These are phyloP conservation scores for Coregonus clupeaformis DNA, from an alignment of 2,113 vertebrate genomes.

Conservation along the genomic window DNA sequence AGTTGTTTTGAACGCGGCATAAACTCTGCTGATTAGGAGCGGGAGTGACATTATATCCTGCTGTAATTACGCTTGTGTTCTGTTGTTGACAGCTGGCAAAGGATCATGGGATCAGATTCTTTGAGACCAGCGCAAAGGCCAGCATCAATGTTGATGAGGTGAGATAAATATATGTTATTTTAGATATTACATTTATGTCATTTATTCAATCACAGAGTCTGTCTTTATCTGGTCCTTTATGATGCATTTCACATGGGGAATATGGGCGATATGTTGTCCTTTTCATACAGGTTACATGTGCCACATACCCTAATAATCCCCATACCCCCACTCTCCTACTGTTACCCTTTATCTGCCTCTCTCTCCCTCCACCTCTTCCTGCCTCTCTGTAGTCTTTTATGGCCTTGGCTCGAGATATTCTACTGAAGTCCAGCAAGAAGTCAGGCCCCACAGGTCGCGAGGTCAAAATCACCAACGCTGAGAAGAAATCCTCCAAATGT, in stretches of 20 bases:
- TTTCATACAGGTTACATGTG: too few relatives aligned
- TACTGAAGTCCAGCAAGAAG: slow-evolving; percentile 82
- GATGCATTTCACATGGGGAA: neutral
- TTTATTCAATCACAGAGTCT: neutral
- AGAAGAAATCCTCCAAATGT: slow-evolving; percentile 77
- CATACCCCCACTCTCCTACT: neutral
- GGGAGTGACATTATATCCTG: slow-evolving; percentile 31
- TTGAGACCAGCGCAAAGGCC: slow-evolving; percentile 90
- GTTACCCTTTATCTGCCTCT: neutral
- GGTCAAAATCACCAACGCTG: slow-evolving; percentile 71
- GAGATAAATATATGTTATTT: slow-evolving; percentile 25
- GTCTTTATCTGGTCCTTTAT: neutral
- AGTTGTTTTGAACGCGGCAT: neutral
- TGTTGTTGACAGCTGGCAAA: slow-evolving; percentile 79
- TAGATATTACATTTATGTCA: neutral
- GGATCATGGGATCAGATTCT: slow-evolving; percentile 90
- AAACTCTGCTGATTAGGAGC: slow-evolving; percentile 37
- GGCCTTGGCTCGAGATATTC: slow-evolving; percentile 85
- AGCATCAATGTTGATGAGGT: slow-evolving; percentile 81
- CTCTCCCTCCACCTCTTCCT: neutral
- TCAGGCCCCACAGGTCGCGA: slow-evolving; percentile 63
- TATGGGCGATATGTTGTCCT: too few relatives aligned
- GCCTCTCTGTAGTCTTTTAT: slow-evolving; percentile 78
- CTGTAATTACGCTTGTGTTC: slow-evolving; percentile 29
- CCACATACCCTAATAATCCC: neutral